Conservation (phyloP, 2,888 invertebrate species). For the Thumatha senex region DNA sequence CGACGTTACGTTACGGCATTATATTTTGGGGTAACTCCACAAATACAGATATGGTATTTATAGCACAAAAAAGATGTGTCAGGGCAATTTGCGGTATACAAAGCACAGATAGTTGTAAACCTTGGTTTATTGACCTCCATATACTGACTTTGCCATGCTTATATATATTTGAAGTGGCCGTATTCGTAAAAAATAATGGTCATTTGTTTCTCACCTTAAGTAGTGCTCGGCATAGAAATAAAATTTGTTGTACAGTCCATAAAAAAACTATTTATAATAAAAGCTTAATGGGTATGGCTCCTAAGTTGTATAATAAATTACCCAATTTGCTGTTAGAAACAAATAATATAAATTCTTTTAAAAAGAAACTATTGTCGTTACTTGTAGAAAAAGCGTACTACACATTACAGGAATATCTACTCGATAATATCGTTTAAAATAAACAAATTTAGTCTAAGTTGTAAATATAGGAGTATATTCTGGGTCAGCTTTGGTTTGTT, state of each 20-base stretch:
- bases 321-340: neutral
- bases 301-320: neutral
- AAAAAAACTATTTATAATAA: neutral
- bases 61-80: neutral
- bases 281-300: neutral
- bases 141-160: neutral
- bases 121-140: neutral
- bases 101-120: neutral
- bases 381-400: neutral
- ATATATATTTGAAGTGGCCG: neutral
- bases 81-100: neutral
- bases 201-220: neutral
- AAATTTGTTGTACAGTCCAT: neutral
- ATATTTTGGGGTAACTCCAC: neutral
- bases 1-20: neutral
- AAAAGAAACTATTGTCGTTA: neutral
- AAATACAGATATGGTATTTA: neutral
- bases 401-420: neutral
- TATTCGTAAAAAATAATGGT: neutral
- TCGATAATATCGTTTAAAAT: neutral
- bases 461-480: no score
- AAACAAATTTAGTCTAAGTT: no score
- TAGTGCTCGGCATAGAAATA: neutral
- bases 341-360: neutral
- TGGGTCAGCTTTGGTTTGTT: no score